Evolutionary conservation across 2,113 vertebrate genomes (phyloP).

Genomic region (Nesoenas mayeri): DNA sequence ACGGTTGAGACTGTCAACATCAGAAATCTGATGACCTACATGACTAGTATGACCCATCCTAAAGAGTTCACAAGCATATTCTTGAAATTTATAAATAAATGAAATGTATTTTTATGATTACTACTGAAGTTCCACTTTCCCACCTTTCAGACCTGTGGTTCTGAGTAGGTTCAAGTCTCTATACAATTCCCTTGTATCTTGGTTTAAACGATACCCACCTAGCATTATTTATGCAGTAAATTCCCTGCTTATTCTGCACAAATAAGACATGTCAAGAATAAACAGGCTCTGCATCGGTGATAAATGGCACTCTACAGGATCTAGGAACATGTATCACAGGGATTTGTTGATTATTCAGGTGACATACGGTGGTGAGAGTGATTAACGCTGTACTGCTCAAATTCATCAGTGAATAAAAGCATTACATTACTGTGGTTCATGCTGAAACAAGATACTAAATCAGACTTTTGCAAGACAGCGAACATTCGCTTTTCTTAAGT

Average conservation of each 20-base stretch:
- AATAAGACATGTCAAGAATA: conserved; percentile 51
- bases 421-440: conserved; percentile 20
- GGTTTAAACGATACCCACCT: neutral
- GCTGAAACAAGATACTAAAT: conserved; percentile 60
- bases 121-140: neutral
- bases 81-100: neutral
- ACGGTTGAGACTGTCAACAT: neutral
- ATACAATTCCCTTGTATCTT: neutral
- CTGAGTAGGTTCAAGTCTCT: neutral
- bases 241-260: conserved; percentile 45
- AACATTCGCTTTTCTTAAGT: conserved; percentile 29
- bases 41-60: neutral
- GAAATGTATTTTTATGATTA: neutral
- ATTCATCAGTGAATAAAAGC: conserved; percentile 63
- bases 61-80: neutral
- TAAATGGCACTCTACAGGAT: conserved; percentile 37
- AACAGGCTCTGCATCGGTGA: conserved; percentile 9
- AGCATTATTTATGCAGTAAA: conserved; percentile 49
- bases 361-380: conserved; percentile 62
- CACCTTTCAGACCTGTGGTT: neutral
- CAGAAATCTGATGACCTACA: neutral
- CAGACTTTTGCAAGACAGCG: conserved; percentile 10
- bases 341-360: conserved; percentile 68
- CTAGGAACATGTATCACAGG: conserved; percentile 50
- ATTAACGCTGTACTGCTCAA: conserved; percentile 60